Evolutionary conservation across 2,113 vertebrate genomes (phyloP), one percentile per base, ranked within the genome.

Genomic region (Dolichallabes microphthalmus): DNA sequence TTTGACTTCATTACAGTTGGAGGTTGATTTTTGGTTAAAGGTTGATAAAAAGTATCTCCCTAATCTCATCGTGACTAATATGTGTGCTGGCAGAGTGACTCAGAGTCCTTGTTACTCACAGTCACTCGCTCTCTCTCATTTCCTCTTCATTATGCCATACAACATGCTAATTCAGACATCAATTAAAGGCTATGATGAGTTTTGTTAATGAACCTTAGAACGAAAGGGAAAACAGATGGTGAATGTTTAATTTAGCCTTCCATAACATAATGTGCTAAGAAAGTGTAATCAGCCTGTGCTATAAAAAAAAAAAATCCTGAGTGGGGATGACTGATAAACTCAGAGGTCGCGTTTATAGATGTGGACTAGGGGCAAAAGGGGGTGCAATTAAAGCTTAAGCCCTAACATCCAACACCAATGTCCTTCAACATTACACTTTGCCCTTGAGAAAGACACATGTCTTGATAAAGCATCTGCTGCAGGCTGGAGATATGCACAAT

Each of bases 181-280:
- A 93, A 92, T 94, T 93, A 94, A 92, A 85, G 79, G 61, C 88
- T 83, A 91, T 93, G 93, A 93, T 88, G 91, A 92, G 92, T 93
- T 93, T 94, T 89, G 89, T 89, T 92, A 92, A 95, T 94, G 93
- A 93, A 86, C 83, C 81, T 84, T 73, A 73, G 50, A 86, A 81
- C 82, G 22, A 61, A n/a, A 25, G 14, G 61, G 69, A 83, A 87
- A 87, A 79, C 87, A 88, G 89, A 86, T 89, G 89, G 89, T 71
- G 85, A 58, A 52, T 88, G 84, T 69, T 82, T 85, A 63, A 86
- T 87, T 79, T 89, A 82, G 39, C 78, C 64, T 57, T 83, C 61
- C 71, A 82, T 66, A 52, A 50, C 20, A 79, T 60, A 77, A 39
- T 55, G 52, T 32, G 25, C 5, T 66, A 32, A 75, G n/a, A 35